Base-by-base conservation (phyloP, 2,888 invertebrate species). In the Diaprepes abbreviatus region DNA sequence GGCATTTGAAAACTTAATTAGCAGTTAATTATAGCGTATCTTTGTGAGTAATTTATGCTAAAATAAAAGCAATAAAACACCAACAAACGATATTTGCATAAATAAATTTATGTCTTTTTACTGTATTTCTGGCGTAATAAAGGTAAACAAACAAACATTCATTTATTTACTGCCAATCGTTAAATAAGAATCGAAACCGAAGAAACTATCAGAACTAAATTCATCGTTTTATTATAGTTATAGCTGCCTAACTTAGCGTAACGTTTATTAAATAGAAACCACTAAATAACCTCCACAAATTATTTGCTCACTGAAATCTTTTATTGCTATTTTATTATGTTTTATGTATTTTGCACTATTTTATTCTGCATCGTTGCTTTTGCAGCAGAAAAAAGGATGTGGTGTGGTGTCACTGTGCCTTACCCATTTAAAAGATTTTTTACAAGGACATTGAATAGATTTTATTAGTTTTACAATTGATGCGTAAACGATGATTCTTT, bases 221-320 rank as follows among this genome's bases (percentile, higher is more conserved):
- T 45, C 33, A 38, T 14, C 43, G 33, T 31, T 59, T 62, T 36
- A 62, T 36, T 48, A 38, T 50, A 48, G 62, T 62, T 55, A 55
- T 72, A 64, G 65, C 62, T 68, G 64, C 45, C 68, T 73, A 75
- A 74, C 59, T 67, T 70, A 72, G 71, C 75, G 73, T 72, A 70
- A 74, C 74, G 50, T 70, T 73, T 73, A 74, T 75, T 73, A 74
- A 75, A 72, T 71, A 60, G 57, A 71, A 74, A 76, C 74, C 74
- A 54, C 75, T 72, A 66, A 74, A 74, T 62, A 75, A 68, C 73
- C 74, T 75, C 68, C 69, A 69, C 65, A 64, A 73, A 72, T 70
- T 73, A 67, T 60, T 65, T 66, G 66, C 65, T 68, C 70, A 68
- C 58, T 59, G 59, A 70, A 68, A 54, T 28, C 54, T 65, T 70